These are phyloP conservation scores for Piezodorus guildinii DNA, from an alignment of 1,140 invertebrate species.

Conservation along the genomic window DNA sequence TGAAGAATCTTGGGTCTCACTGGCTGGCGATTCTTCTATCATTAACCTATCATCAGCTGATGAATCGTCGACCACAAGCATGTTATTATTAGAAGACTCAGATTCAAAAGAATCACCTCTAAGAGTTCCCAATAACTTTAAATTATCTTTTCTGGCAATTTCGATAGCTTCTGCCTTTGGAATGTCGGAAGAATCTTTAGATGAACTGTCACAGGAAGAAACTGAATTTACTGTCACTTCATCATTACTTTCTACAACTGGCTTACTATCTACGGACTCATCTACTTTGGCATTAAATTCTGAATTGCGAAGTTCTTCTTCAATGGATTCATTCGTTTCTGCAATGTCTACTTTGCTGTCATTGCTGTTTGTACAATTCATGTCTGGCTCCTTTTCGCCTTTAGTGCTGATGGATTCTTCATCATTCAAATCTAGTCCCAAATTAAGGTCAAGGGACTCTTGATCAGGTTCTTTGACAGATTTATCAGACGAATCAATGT, in stretches of 20 bases:
- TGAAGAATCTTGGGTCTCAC: background rate
- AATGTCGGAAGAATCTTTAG: background rate
- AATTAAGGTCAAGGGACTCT: too few relatives aligned
- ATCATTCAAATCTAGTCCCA: too few relatives aligned
- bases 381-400: slow-evolving; percentile 31
- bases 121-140: background rate
- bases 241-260: background rate
- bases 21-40: background rate
- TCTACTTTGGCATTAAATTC: background rate
- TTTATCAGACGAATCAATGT: too few relatives aligned
- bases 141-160: background rate
- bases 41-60: background rate
- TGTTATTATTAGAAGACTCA: slow-evolving; percentile 9
- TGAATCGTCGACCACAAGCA: background rate
- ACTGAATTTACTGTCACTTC: background rate
- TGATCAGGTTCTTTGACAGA: too few relatives aligned
- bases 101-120: slow-evolving; percentile 7
- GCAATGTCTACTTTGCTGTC: slow-evolving; percentile 31
- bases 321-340: slow-evolving; percentile 26
- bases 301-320: slow-evolving; percentile 33
- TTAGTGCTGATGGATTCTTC: background rate
- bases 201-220: background rate
- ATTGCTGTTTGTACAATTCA: slow-evolving; percentile 31
- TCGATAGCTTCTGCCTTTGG: background rate
- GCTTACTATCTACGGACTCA: background rate